phyloP scores from a whole-genome alignment of 2,113 vertebrate genomes.

The Cariama cristata region DNA sequence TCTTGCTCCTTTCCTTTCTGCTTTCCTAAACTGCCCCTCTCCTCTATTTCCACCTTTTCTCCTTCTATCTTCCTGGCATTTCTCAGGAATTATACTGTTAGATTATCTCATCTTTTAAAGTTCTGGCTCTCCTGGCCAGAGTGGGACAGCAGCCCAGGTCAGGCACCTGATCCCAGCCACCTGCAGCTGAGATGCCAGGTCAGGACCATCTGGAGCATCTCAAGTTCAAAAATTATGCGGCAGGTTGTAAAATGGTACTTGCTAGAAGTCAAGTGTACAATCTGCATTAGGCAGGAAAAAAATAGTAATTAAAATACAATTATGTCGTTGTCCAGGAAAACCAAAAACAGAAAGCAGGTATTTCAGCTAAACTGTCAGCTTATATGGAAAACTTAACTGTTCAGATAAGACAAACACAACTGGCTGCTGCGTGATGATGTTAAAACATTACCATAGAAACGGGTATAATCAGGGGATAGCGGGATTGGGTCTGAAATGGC shows the following conservation, averaged over 20 bases:
- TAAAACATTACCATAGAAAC: background rate
- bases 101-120: too few relatives aligned
- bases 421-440: background rate
- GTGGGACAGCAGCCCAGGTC: background rate
- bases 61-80: background rate
- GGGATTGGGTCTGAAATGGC: background rate
- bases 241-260: background rate
- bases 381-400: constrained; percentile 26
- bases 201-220: background rate
- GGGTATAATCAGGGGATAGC: background rate
- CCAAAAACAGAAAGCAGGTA: background rate
- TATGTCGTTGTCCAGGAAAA: background rate
- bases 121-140: background rate
- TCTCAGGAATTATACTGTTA: background rate
- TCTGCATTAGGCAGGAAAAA: background rate
- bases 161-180: background rate
- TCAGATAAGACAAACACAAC: background rate
- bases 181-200: background rate
- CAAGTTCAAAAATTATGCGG: background rate
- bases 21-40: background rate
- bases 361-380: background rate
- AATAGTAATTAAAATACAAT: background rate
- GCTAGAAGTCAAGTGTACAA: background rate
- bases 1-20: background rate
- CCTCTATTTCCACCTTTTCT: background rate